Conservation (phyloP, 2,797 vertebrate genomes). For the Chrysocyon brachyurus region DNA sequence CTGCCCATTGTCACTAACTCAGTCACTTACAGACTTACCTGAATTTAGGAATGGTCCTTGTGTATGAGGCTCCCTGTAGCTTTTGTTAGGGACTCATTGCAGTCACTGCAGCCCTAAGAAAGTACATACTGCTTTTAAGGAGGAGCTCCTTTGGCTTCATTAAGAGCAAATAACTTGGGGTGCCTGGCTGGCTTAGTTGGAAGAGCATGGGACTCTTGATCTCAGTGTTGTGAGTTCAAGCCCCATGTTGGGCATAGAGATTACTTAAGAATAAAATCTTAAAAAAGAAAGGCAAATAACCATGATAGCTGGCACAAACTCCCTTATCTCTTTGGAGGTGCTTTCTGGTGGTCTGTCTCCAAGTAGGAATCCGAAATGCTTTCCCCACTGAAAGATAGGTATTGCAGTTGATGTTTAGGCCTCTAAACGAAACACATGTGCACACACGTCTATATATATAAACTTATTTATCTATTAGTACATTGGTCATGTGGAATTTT, state of each 20-base stretch:
- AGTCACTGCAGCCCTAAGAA: not conserved
- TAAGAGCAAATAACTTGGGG: not conserved
- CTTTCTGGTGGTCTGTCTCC: not conserved
- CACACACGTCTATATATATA: not conserved
- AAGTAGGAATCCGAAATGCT: not conserved
- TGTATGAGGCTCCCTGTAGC: not conserved
- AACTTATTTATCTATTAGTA: not conserved
- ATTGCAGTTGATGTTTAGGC: not conserved
- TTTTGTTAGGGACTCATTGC: not conserved
- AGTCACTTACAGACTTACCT: not conserved
- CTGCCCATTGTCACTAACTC: not conserved
- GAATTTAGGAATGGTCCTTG: not conserved
- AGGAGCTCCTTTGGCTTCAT: slow-evolving; percentile 14
- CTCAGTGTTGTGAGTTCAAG: not conserved
- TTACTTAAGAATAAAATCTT: not conserved
- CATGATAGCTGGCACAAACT: not conserved
- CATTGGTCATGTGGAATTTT: slow-evolving; percentile 28
- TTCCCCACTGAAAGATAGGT: slow-evolving; percentile 41
- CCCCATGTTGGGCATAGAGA: not conserved
- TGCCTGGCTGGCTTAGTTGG: not conserved
- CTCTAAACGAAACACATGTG: not conserved
- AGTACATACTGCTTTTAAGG: not conserved
- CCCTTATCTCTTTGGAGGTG: not conserved
- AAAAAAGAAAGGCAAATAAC: not conserved
- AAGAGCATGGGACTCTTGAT: not conserved